Percentiles rank a stretch among this genome's conserved stretches.
Evolutionary conservation across 2,797 vertebrate genomes (phyloP).

Genomic region (Masticophis lateralis): DNA sequence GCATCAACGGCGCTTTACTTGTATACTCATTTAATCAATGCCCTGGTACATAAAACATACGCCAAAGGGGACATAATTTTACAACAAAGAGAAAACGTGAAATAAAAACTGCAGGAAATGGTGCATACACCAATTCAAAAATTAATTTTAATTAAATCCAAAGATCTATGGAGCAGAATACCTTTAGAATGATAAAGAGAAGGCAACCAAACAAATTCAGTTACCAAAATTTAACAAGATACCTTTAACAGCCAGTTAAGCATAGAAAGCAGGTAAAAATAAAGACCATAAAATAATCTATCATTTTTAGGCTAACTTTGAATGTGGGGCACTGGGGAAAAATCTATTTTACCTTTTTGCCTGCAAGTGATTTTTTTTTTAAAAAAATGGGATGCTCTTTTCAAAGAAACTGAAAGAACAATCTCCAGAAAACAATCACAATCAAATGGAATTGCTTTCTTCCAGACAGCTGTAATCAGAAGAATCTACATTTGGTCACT

Average conservation of each 20-base stretch:
- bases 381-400: slow-evolving; percentile 25
- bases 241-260: not conserved
- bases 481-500: slow-evolving; percentile 6
- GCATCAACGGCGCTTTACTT: not conserved
- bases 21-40: not conserved
- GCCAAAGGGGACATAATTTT: not conserved
- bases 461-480: slow-evolving; percentile 22
- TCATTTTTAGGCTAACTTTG: not conserved
- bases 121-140: not conserved
- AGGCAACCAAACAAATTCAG: not conserved
- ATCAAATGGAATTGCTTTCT: not conserved
- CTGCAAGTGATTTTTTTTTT: not conserved
- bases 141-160: not conserved
- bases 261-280: not conserved
- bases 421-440: not conserved
- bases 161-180: not conserved
- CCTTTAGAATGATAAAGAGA: not conserved
- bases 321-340: no score
- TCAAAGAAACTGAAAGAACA: slow-evolving; percentile 9
- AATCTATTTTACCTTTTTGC: not conserved
- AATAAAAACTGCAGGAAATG: not conserved
- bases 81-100: not conserved
- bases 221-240: not conserved
- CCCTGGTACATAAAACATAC: not conserved
- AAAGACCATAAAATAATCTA: not conserved